Percentiles rank a stretch among this genome's conserved stretches.
Conservation (phyloP, 2,888 invertebrate species). For the Zonitis immaculata region DNA sequence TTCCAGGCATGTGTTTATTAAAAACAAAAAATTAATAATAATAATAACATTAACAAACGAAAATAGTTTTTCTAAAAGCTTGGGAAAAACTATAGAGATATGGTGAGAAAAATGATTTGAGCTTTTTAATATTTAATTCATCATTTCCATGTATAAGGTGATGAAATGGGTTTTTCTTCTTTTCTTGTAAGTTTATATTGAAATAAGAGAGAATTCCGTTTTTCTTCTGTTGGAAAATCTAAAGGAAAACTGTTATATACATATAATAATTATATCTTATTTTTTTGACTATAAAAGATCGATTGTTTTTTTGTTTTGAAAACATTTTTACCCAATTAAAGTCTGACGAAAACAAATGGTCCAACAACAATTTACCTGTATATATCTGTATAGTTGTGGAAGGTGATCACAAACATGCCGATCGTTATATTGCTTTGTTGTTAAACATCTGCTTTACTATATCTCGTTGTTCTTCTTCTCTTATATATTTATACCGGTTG, state of each 20-base stretch:
- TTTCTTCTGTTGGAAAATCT: too few species aligned
- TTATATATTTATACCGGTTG: too few species aligned
- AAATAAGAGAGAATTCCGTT: too few species aligned
- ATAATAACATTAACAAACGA: too few species aligned
- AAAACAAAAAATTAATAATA: too few species aligned
- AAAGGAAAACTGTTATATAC: too few species aligned
- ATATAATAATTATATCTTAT: too few species aligned
- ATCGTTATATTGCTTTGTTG: slow-evolving; percentile 27
- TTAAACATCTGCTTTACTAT: slow-evolving; percentile 22
- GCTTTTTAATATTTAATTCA: not conserved
- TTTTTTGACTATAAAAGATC: too few species aligned
- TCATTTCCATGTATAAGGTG: not conserved
- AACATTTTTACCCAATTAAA: slow-evolving; percentile 24
- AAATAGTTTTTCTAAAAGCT: not conserved
- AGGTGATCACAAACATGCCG: slow-evolving; percentile 25
- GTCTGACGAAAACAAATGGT: slow-evolving; percentile 23
- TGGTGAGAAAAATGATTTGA: not conserved
- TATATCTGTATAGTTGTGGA: slow-evolving; percentile 7
- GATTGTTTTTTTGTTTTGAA: slow-evolving; percentile 8
- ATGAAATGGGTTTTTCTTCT: not conserved
- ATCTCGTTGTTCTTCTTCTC: not conserved
- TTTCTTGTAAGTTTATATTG: too few species aligned
- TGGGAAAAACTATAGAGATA: not conserved
- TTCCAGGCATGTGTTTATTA: too few species aligned
- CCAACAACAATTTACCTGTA: slow-evolving; percentile 19